Evolutionary conservation across 2,797 vertebrate species (phyloP).

Genomic region (Mionectes olivaceus): DNA sequence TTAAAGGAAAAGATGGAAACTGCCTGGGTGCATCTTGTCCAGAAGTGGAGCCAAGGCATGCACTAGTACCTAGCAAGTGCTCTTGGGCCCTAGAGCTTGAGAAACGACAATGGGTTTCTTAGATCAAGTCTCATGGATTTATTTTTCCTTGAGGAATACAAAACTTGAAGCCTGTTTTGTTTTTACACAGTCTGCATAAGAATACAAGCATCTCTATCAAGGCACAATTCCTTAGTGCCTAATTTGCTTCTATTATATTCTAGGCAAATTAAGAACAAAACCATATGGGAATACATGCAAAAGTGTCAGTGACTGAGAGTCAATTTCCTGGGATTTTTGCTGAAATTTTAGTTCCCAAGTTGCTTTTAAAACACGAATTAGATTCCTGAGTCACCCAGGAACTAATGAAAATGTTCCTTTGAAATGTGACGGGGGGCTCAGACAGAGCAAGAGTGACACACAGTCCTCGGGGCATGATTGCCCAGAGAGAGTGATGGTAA

Average conservation of each 20-base stretch:
- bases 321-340: conserved; percentile 50
- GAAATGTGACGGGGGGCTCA: neutral
- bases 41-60: neutral
- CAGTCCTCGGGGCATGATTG: conserved; percentile 8
- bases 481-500: neutral
- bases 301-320: conserved; percentile 55
- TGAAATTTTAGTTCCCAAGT: conserved; percentile 47
- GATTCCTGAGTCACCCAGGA: conserved; percentile 48
- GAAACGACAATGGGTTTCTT: neutral
- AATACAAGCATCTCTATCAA: neutral
- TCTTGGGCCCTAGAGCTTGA: neutral
- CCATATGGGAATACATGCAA: neutral
- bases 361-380: conserved; percentile 22
- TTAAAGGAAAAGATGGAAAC: neutral
- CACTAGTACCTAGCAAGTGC: neutral
- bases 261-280: conserved; percentile 61
- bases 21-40: rapidly evolving
- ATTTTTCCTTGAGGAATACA: conserved; percentile 13
- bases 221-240: conserved; percentile 50
- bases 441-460: conserved; percentile 5
- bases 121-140: neutral
- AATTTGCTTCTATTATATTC: conserved; percentile 62
- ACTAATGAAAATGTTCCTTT: conserved; percentile 51
- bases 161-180: conserved; percentile 10
- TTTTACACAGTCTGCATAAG: neutral